phyloP scores from a whole-genome alignment of 2,888 invertebrate species.

The Apamea monoglypha region DNA sequence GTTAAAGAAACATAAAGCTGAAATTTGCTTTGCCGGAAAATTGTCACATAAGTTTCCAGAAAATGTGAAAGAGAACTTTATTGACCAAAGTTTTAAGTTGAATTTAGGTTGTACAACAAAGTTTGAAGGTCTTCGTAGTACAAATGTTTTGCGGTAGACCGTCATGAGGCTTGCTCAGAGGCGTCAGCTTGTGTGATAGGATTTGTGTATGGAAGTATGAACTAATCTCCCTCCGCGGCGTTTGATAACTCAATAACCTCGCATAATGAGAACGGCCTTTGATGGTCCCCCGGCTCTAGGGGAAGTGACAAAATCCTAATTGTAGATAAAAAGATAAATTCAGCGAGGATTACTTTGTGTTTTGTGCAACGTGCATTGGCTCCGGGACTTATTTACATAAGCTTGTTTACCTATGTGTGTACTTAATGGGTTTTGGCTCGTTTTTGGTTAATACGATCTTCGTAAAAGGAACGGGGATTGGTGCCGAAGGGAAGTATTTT shows the following conservation, averaged over 20 bases:
- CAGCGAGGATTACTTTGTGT: conserved; percentile 75
- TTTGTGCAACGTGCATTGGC: conserved; percentile 73
- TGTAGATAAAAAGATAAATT: conserved; percentile 90
- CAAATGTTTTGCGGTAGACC: conserved; percentile 84
- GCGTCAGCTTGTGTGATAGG: conserved; percentile 91
- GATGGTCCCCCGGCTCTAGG: conserved; percentile 72
- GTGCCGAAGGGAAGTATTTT: not conserved
- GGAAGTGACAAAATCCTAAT: conserved; percentile 90
- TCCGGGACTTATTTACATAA: conserved; percentile 63
- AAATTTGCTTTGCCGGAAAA: conserved; percentile 48
- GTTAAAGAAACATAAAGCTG: conserved; percentile 44
- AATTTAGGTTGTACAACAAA: conserved; percentile 63
- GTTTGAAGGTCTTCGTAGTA: conserved; percentile 65
- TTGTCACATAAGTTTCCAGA: conserved; percentile 17
- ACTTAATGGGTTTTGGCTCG: conserved; percentile 52
- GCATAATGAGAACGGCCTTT: conserved; percentile 89
- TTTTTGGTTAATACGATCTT: conserved; percentile 38
- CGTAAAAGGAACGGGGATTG: conserved; percentile 22
- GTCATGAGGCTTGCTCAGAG: conserved; percentile 88
- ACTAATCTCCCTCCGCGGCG: conserved; percentile 88
- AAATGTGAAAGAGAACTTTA: conserved; percentile 42
- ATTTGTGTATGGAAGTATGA: conserved; percentile 90
- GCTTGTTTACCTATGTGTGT: conserved; percentile 59
- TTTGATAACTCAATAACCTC: conserved; percentile 90
- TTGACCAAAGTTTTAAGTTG: conserved; percentile 22